Evolutionary conservation across 2,888 invertebrate species (phyloP).

Genomic region (Philereme transversata): DNA sequence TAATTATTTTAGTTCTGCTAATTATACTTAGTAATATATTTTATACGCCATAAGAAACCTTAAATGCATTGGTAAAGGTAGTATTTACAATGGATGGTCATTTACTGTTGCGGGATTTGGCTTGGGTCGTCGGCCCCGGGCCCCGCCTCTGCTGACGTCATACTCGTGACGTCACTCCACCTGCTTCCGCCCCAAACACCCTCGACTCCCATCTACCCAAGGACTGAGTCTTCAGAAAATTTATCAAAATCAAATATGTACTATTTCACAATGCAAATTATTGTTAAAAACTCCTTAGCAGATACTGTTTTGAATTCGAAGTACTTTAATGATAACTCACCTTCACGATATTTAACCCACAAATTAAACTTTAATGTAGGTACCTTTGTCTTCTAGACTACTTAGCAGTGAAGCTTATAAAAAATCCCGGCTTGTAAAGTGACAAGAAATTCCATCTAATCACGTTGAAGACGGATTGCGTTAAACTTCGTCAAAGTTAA

Average conservation of each 20-base stretch:
- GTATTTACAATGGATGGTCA: constrained; percentile 31
- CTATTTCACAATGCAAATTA: constrained; percentile 47
- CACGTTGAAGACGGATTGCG: too few relatives aligned
- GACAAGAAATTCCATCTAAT: too few relatives aligned
- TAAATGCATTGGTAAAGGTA: background rate
- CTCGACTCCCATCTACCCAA: constrained; percentile 45
- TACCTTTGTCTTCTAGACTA: too few relatives aligned
- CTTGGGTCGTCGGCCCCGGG: constrained; percentile 64
- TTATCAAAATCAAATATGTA: constrained; percentile 52
- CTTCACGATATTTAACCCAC: too few relatives aligned
- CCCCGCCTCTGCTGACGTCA: constrained; percentile 77
- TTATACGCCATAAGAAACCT: background rate
- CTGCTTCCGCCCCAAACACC: constrained; percentile 53
- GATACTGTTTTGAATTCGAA: constrained; percentile 14
- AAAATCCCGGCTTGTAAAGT: too few relatives aligned
- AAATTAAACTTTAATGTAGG: too few relatives aligned
- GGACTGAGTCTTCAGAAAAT: constrained; percentile 53
- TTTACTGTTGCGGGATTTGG: constrained; percentile 42
- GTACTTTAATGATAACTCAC: too few relatives aligned
- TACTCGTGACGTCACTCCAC: constrained; percentile 68
- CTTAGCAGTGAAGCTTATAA: too few relatives aligned
- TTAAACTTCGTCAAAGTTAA: too few relatives aligned
- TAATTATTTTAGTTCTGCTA: too few relatives aligned
- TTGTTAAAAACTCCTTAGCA: constrained; percentile 29
- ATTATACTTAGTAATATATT: background rate